A percentile compares a stretch with the other conserved stretches of the same genome.
Evolutionary conservation across 1,140 invertebrate genomes (phyloP).

Genomic region (Apis laboriosa): DNA sequence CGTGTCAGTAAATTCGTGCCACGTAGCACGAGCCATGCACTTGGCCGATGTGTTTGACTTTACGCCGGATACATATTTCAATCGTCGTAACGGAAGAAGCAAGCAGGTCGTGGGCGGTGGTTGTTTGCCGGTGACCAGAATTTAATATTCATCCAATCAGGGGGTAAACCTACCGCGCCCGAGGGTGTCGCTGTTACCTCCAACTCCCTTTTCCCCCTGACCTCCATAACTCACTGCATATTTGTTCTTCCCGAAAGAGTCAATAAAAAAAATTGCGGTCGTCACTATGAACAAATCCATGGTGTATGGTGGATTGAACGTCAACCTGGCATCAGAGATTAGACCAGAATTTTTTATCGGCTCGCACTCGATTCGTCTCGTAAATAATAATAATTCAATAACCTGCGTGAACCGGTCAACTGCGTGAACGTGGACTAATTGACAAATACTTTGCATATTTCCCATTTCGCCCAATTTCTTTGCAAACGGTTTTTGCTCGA

Average conservation of each 20-base stretch:
- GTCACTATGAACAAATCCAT: neutral
- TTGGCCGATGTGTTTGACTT: slow-evolving; percentile 74
- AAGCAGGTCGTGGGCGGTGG: slow-evolving; percentile 41
- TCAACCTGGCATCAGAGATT: neutral
- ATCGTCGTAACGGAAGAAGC: slow-evolving; percentile 70
- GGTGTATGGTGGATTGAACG: neutral
- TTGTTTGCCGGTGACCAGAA: slow-evolving; percentile 77
- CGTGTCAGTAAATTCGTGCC: slow-evolving; percentile 66
- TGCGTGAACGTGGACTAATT: neutral
- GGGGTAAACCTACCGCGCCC: slow-evolving; percentile 54
- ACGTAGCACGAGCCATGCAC: slow-evolving; percentile 69
- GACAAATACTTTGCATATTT: neutral
- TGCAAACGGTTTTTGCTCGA: neutral
- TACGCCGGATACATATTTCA: slow-evolving; percentile 76
- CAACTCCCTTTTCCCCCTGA: slow-evolving; percentile 40
- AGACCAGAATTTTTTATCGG: neutral
- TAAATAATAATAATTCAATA: neutral
- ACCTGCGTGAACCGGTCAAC: neutral
- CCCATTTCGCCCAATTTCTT: neutral
- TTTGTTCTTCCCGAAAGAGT: slow-evolving; percentile 65
- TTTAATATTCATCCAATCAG: slow-evolving; percentile 78
- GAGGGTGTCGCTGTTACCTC: slow-evolving; percentile 61
- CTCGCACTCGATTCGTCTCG: too few relatives aligned
- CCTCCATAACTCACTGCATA: slow-evolving; percentile 54
- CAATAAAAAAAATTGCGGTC: slow-evolving; percentile 65